Base-by-base conservation (phyloP, 2,888 invertebrate genomes). In the Eudiplozoon nipponicum region DNA sequence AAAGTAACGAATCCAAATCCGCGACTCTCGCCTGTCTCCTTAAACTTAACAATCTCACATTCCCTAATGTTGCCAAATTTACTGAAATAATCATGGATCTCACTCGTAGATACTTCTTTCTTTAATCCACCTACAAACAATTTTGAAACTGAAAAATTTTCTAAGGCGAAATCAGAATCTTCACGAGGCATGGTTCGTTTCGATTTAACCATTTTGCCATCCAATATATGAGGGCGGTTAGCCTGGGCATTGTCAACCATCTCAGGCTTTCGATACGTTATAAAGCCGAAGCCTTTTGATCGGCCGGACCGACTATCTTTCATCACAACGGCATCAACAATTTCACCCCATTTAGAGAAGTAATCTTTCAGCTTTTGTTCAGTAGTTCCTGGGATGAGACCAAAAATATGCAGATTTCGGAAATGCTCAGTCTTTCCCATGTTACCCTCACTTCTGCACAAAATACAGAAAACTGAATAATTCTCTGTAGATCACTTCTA, bases 1-100 rank as follows among this genome's bases (percentile, higher is more conserved):
- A 80, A 90, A 56, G 81, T 80, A 28, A 90, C 71, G 58, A 86
- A 90, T 29, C 76, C 84, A 57, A 86, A 90, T 4, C 86, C 86
- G 49, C 84, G 68, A 52, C 75, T 77, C 57, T 80, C 81, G 38
- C 78, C 78, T 2, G 75, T 74, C 40, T 74, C 76, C 50, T 81
- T 81, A 54, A 84, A 81, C 7, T 72, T 73, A 2, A 81, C 77
- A 50, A 84, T 69, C 47, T 72, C 74, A 18, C 77, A 70, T 20
- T 71, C 70, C 21, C 72, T 65, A 47, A 86, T 72, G 39, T 65
- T 69, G 2, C 84, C 84, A 55, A 67, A 81, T 20, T 68, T 47
- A 9, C 49, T 48, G 48, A 65, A 59, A n/a, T 49, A 49, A 7
- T 50, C 51, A 22, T 49, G 44, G 28, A 86, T 62, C 52, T 78